A percentile compares a stretch with the other conserved stretches of the same genome.
phyloP scores from a whole-genome alignment of 2,113 vertebrate genomes.

The Willisornis vidua region DNA sequence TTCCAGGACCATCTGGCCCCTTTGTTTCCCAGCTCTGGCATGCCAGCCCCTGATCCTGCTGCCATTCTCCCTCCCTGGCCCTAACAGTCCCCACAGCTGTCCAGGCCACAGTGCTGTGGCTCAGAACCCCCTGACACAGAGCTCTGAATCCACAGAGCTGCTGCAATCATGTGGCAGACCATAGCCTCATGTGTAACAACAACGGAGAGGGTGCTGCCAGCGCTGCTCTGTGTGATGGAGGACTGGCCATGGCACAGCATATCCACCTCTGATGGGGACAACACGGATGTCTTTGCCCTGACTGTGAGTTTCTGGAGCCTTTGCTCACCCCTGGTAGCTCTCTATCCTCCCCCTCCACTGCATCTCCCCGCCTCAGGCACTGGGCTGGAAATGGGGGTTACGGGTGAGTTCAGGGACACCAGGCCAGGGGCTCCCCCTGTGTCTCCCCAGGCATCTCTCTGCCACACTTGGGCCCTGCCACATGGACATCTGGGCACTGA shows the following conservation, averaged over 20 bases:
- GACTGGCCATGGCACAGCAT: background rate
- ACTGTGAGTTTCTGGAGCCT: background rate
- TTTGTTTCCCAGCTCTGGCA: background rate
- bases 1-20: background rate
- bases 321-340: background rate
- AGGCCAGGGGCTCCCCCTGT: background rate
- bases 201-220: background rate
- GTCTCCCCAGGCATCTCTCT: background rate
- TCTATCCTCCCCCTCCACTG: background rate
- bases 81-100: background rate
- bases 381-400: background rate
- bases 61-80: background rate
- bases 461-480: fast-evolving
- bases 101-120: background rate
- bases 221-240: no score
- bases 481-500: no score
- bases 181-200: background rate
- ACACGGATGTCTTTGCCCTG: background rate
- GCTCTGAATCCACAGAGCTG: background rate
- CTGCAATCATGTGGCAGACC: background rate
- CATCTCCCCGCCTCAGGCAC: background rate
- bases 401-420: background rate
- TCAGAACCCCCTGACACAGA: background rate
- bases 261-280: background rate
- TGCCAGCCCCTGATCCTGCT: background rate